Evolutionary conservation across 2,888 invertebrate species (phyloP).

Genomic region (Marasmarcha lunaedactyla): DNA sequence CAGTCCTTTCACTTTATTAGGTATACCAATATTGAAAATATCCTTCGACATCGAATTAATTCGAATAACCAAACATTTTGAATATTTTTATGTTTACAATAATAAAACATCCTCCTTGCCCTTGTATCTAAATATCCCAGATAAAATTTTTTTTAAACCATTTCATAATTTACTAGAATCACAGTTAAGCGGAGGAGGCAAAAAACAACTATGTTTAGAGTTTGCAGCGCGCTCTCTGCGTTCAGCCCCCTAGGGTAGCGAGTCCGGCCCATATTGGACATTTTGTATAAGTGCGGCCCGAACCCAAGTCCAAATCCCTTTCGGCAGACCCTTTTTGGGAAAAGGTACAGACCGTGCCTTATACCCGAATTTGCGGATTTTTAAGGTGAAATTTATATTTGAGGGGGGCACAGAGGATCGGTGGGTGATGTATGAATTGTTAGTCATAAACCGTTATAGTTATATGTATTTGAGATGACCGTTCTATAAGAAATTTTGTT

Average conservation of each 20-base stretch:
- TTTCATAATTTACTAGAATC: constrained; percentile 28
- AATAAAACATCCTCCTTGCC: too few species aligned
- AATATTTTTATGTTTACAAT: too few species aligned
- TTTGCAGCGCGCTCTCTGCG: constrained; percentile 38
- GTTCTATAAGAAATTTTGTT: too few species aligned
- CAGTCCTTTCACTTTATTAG: too few species aligned
- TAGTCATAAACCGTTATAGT: too few species aligned
- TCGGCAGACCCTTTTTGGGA: constrained; percentile 59
- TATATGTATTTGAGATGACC: too few species aligned
- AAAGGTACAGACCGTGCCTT: constrained; percentile 56
- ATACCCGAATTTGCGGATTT: constrained; percentile 67
- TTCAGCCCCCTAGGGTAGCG: constrained; percentile 39
- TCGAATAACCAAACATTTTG: too few species aligned
- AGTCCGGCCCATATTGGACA: constrained; percentile 53
- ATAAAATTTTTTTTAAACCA: too few species aligned
- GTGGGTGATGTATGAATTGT: background rate
- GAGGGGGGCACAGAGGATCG: constrained; percentile 5
- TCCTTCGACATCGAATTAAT: too few species aligned
- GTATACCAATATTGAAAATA: too few species aligned
- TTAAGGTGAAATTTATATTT: constrained; percentile 66
- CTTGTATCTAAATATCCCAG: too few species aligned
- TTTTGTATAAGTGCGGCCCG: constrained; percentile 68
- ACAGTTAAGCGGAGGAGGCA: constrained; percentile 33
- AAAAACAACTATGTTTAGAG: constrained; percentile 64
- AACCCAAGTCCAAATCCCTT: constrained; percentile 67